Base-by-base conservation (phyloP, 1,140 invertebrate genomes). In the Himalopsyche phryganea region DNA sequence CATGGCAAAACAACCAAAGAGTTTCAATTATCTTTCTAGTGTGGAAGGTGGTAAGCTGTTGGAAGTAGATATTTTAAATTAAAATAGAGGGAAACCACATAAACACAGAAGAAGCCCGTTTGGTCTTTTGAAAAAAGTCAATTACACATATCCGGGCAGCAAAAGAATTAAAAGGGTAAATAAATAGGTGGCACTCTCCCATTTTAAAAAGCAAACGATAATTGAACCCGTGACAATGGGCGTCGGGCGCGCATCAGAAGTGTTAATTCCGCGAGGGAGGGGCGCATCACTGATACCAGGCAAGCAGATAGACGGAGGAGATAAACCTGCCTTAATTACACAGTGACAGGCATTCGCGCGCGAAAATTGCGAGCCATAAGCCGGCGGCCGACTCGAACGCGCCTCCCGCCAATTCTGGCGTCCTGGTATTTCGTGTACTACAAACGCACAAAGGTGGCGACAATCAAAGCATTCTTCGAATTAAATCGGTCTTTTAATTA, bases 251-350 rank as follows among this genome's bases (percentile, higher is more conserved):
- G 28, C 48, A 19, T 35, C 53, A 61, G 46, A 41, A 50, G 54
- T 57, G 54, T 57, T 61, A 50, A 61, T 61, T 14, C 52, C 46
- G 14, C 45, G 19, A 56, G 59, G 52, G 52, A 45, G 19, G 10
- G 10, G 32, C 32, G 23, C 23, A 9, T 28, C 23, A 28, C 23
- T 28, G 51, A 54, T 53, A 54, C 45, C 46, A 44, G 36, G 51
- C 32, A 15, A 42, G n/a, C 40, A 58, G 61, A 63, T 63, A 58
- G 56, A 59, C 55, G 45, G 50, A 42, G 19, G 53, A 54, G 62
- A 64, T 64, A 64, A 64, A 64, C 58, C 62, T 52, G 62, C 62
- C 58, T 64, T 64, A 64, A 64, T 64, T 64, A 64, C 62, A 57
- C 62, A 50, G 53, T 58, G 62, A 64, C 62, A 64, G 62, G 62